These are phyloP conservation scores for Bufotes viridis DNA, from an alignment of 2,797 vertebrate genomes.

Conservation along the genomic window DNA sequence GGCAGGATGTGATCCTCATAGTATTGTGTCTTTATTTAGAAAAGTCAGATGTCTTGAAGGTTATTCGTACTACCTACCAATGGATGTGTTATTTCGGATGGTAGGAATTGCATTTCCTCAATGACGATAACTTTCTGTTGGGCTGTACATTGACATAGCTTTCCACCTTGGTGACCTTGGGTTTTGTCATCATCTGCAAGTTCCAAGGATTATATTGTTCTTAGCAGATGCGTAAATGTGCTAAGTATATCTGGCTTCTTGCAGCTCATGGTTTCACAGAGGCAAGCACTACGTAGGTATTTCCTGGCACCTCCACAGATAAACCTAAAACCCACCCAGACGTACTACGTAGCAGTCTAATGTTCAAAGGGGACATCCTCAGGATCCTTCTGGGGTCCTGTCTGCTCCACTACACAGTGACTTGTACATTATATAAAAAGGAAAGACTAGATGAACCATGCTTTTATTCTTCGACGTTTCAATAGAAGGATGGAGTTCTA, in stretches of 20 bases:
- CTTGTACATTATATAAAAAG: neutral
- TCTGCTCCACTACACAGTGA: too few relatives aligned
- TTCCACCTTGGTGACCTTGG: neutral
- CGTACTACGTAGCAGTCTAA: too few relatives aligned
- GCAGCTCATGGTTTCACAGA: neutral
- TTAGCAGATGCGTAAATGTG: neutral
- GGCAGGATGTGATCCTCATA: neutral
- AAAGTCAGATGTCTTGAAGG: neutral
- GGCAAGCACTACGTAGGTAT: neutral
- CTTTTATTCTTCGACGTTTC: too few relatives aligned
- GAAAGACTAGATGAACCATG: neutral
- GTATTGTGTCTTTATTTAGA: neutral
- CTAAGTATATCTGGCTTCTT: neutral
- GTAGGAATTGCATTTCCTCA: neutral
- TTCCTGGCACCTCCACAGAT: neutral
- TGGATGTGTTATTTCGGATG: neutral
- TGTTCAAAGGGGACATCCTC: too few relatives aligned
- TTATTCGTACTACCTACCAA: neutral
- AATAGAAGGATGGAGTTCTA: too few relatives aligned
- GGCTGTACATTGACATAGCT: too few relatives aligned
- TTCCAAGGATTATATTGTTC: neutral
- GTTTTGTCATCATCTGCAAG: slow-evolving; percentile 6
- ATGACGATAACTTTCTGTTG: neutral
- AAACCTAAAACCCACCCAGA: neutral
- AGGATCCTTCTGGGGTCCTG: neutral